Conservation (phyloP, 2,113 vertebrate genomes). For the Pelusios castaneus region DNA sequence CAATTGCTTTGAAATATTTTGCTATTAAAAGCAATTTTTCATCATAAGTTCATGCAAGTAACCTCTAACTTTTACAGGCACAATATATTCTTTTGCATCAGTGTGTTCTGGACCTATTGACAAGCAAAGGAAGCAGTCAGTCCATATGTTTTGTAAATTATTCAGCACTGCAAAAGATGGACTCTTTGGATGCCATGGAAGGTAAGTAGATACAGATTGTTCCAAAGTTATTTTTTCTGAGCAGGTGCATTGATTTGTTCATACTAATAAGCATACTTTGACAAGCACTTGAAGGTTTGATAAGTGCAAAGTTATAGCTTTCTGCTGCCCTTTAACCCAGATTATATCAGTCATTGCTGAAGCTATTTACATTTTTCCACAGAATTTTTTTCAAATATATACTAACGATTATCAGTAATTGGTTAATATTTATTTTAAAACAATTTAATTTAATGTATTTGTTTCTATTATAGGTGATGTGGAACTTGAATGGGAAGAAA, state of each 20-base stretch:
- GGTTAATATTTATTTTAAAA: neutral
- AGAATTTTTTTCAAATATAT: neutral
- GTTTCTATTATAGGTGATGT: slow-evolving; percentile 88
- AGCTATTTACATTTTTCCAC: neutral
- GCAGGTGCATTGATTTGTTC: neutral
- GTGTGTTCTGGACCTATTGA: slow-evolving; percentile 92
- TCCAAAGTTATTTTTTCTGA: slow-evolving; percentile 9
- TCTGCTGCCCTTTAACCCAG: neutral
- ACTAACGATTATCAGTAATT: neutral
- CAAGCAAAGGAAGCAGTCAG: slow-evolving; percentile 90
- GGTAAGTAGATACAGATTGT: slow-evolving; percentile 78
- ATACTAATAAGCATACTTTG: neutral
- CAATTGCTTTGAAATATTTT: neutral
- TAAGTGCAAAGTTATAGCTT: neutral
- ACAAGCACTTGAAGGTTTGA: neutral
- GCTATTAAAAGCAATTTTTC: neutral
- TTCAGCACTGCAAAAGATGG: slow-evolving; percentile 97
- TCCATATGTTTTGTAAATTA: slow-evolving; percentile 97
- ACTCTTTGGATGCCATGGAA: slow-evolving; percentile 98
- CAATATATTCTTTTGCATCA: slow-evolving; percentile 98
- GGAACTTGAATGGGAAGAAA: slow-evolving; percentile 98
- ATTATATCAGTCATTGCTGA: neutral
- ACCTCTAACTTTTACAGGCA: slow-evolving; percentile 79
- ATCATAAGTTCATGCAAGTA: neutral
- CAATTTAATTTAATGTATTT: slow-evolving; percentile 23